phyloP scores from a whole-genome alignment of 2,797 vertebrate genomes.

The Florisuga fusca region DNA sequence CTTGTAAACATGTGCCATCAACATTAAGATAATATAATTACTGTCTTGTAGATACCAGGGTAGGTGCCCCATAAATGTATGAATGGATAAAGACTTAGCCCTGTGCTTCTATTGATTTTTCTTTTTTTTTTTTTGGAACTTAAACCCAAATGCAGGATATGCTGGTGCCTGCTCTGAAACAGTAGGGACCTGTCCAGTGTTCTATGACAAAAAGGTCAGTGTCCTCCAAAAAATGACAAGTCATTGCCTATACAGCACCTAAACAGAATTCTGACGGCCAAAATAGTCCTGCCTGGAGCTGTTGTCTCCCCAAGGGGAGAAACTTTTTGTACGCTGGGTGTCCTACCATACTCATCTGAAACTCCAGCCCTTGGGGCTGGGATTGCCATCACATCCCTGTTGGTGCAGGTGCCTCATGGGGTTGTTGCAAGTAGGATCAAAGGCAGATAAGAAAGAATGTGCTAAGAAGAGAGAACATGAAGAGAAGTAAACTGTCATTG shows the following conservation, averaged over 20 bases:
- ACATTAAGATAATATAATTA: background rate
- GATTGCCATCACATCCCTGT: background rate
- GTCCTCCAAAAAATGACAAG: background rate
- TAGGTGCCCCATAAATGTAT: background rate
- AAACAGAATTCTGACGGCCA: background rate
- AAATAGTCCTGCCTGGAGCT: background rate
- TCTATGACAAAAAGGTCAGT: background rate
- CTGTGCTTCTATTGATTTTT: background rate
- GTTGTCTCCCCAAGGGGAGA: background rate
- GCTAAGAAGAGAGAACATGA: too few relatives aligned
- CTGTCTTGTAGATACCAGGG: background rate
- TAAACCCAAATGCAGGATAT: background rate
- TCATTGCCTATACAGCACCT: background rate
- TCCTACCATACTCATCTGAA: rapidly evolving
- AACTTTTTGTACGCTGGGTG: background rate
- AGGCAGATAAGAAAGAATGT: too few relatives aligned
- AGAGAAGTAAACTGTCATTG: too few relatives aligned
- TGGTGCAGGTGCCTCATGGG: rapidly evolving
- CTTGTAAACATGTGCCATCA: background rate
- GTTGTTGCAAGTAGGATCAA: too few relatives aligned
- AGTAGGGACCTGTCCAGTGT: background rate
- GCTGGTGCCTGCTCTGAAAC: background rate
- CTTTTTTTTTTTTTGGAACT: background rate
- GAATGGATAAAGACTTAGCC: background rate
- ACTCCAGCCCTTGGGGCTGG: background rate